phyloP scores from a whole-genome alignment of 2,888 invertebrate species.

The Phaedon cochleariae region DNA sequence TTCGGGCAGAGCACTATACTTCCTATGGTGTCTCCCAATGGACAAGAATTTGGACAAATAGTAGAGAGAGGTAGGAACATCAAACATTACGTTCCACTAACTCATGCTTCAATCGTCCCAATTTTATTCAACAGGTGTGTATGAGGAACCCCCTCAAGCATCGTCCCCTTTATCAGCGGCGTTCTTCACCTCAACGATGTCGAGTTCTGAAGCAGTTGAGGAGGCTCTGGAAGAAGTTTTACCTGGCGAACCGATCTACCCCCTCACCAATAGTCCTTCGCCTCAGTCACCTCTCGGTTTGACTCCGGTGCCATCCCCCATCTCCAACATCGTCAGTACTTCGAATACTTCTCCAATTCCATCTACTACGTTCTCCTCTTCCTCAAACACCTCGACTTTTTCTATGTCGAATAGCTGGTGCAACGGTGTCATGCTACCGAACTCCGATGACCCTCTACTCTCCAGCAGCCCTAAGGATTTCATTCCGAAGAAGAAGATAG shows the following conservation, averaged over 20 bases:
- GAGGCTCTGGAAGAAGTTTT: conserved; percentile 86
- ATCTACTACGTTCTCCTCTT: conserved; percentile 48
- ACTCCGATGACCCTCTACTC: conserved; percentile 84
- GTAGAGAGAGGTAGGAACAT: conserved; percentile 57
- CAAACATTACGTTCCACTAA: no score
- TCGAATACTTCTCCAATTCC: conserved; percentile 48
- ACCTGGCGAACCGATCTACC: conserved; percentile 74
- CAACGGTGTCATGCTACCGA: conserved; percentile 86
- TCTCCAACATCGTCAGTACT: conserved; percentile 55
- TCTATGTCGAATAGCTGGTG: conserved; percentile 62
- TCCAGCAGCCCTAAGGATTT: conserved; percentile 88
- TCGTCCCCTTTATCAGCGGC: conserved; percentile 85
- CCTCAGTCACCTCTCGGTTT: conserved; percentile 69
- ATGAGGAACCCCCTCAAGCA: conserved; percentile 74
- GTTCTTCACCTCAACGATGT: conserved; percentile 85
- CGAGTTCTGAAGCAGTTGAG: conserved; percentile 86
- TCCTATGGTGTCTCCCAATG: conserved; percentile 61
- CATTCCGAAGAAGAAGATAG: conserved; percentile 66
- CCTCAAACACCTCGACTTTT: conserved; percentile 60
- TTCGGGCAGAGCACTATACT: conserved; percentile 59
- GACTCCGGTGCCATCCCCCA: conserved; percentile 67
- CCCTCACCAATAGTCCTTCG: conserved; percentile 67
- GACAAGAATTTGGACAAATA: conserved; percentile 58
- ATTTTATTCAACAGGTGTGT: conserved; percentile 61
- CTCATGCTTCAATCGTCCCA: neutral